These are phyloP conservation scores for Myotis davidii DNA, from an alignment of 2,113 vertebrate species.

Conservation along the genomic window DNA sequence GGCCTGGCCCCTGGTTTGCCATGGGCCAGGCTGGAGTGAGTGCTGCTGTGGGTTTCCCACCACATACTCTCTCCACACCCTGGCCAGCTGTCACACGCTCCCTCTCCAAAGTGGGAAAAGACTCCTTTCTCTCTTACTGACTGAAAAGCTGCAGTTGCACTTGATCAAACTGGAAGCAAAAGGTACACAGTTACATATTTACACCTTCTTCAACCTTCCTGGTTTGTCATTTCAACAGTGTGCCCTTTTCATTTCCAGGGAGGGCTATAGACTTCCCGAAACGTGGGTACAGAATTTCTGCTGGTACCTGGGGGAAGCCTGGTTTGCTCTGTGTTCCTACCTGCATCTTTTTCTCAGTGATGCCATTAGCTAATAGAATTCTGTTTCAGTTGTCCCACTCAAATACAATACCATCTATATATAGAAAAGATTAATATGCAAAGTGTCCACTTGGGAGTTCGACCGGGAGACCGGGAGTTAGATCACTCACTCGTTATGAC, in stretches of 20 bases:
- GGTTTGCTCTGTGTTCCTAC: background rate
- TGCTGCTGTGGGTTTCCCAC: background rate
- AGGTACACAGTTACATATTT: background rate
- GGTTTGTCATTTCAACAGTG: background rate
- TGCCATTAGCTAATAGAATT: slow-evolving; percentile 5
- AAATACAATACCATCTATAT: background rate
- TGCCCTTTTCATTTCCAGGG: background rate
- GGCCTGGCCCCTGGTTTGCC: background rate
- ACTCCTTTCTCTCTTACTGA: background rate
- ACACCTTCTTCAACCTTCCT: background rate
- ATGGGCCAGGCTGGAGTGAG: background rate
- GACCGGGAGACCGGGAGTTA: no score
- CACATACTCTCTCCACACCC: background rate
- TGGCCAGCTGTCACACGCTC: background rate
- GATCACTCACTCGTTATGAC: no score
- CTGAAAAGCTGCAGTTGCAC: background rate
- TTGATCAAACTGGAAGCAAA: background rate
- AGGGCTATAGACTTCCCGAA: background rate
- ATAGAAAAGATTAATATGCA: no score
- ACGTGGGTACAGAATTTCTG: background rate
- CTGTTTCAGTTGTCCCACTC: background rate
- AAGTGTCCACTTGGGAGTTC: no score
- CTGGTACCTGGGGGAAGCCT: background rate
- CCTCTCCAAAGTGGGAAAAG: background rate
- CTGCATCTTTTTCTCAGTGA: background rate